A percentile compares a stretch with the other conserved stretches of the same genome.
Conservation (phyloP, 92 coral and sea anemone genomes). For the Phymanthus crucifer region DNA sequence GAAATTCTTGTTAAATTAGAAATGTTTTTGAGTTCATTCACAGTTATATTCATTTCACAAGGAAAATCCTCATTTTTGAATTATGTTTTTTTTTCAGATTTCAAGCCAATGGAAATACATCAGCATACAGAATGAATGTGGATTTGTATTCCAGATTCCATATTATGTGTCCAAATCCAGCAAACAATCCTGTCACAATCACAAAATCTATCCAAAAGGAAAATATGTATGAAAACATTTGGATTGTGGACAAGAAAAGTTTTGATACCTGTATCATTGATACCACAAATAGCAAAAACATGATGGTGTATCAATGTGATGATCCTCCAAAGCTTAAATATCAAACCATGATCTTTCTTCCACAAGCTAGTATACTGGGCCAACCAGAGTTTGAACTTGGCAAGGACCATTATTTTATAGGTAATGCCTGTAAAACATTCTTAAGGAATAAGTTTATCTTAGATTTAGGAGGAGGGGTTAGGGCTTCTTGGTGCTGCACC, state of each 20-base stretch:
- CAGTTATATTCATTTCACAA: neutral
- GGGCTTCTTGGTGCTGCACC: too few relatives aligned
- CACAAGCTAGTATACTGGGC: neutral
- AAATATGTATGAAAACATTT: slow-evolving; percentile 2
- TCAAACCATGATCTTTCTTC: neutral
- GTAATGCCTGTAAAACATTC: neutral
- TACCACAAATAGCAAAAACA: neutral
- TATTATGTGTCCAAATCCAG: neutral
- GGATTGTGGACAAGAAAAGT: neutral
- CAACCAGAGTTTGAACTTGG: slow-evolving; percentile 21
- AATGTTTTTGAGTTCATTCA: too few relatives aligned
- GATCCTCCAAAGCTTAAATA: neutral
- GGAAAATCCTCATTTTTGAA: neutral
- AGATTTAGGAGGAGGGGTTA: too few relatives aligned
- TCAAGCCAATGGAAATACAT: neutral
- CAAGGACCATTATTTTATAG: slow-evolving; percentile 25
- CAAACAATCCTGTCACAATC: neutral
- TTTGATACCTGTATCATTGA: neutral
- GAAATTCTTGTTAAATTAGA: too few relatives aligned
- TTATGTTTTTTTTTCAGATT: neutral
- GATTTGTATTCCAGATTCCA: neutral
- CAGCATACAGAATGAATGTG: slow-evolving; percentile 1
- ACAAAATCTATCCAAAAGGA: neutral
- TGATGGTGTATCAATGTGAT: neutral
- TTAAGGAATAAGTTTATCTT: too few relatives aligned